Conservation (phyloP, 1,140 invertebrate genomes). For the Platorchestia sp. region DNA sequence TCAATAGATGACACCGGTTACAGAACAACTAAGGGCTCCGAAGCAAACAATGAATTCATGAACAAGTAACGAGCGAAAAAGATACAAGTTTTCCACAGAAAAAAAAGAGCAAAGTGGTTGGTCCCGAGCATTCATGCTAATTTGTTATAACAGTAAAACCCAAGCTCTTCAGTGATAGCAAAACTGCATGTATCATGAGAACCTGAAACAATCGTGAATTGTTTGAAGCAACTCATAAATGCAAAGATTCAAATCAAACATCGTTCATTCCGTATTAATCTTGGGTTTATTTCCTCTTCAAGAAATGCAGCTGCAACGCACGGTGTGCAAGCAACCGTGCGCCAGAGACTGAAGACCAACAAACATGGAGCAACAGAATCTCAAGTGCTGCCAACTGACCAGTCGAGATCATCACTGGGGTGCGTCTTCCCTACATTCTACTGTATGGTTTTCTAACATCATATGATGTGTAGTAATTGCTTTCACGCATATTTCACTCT, state of each 20-base stretch:
- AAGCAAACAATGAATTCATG: not conserved
- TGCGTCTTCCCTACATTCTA: not conserved
- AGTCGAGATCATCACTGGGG: not conserved
- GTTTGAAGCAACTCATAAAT: not conserved
- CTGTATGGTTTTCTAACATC: not conserved
- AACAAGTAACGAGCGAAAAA: too few relatives aligned
- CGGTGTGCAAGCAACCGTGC: not conserved
- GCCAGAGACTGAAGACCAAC: not conserved
- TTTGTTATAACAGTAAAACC: too few relatives aligned
- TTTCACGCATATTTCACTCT: not conserved
- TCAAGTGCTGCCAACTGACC: not conserved
- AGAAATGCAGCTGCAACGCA: not conserved
- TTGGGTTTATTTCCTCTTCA: not conserved
- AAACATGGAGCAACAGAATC: not conserved
- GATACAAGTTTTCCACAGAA: too few relatives aligned
- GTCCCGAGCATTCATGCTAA: too few relatives aligned
- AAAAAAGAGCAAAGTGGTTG: too few relatives aligned
- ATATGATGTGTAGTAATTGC: not conserved
- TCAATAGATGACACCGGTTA: too few relatives aligned
- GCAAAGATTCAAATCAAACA: not conserved
- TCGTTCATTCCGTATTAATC: not conserved
- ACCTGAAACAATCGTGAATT: not conserved
- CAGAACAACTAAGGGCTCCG: too few relatives aligned
- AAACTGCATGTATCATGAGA: too few relatives aligned
- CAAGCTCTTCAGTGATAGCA: too few relatives aligned